These are phyloP conservation scores for Melopsittacus undulatus DNA, from an alignment of 2,797 vertebrate species.

Conservation along the genomic window DNA sequence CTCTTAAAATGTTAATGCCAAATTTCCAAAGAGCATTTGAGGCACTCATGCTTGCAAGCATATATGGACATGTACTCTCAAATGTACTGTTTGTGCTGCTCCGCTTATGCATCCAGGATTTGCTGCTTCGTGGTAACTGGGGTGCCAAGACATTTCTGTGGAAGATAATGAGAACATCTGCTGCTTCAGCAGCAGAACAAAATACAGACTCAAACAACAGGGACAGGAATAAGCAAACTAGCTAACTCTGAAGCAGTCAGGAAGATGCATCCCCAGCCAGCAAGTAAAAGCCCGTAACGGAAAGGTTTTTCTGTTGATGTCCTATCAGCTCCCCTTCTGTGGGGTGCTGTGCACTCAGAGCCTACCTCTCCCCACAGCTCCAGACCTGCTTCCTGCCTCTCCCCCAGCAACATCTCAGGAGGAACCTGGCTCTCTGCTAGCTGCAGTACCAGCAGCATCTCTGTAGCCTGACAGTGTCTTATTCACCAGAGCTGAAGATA, in stretches of 20 bases:
- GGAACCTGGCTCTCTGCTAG: background rate
- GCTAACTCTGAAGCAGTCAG: background rate
- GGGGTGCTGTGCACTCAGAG: background rate
- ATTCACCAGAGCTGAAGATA: background rate
- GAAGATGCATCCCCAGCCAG: background rate
- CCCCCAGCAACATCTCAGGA: background rate
- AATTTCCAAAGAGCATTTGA: background rate
- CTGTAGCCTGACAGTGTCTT: background rate
- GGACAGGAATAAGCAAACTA: background rate
- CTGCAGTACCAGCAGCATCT: background rate
- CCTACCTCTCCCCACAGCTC: background rate
- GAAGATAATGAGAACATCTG: slow-evolving; percentile 60
- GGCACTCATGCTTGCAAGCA: background rate
- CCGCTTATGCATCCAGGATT: background rate
- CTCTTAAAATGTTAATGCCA: slow-evolving; percentile 2
- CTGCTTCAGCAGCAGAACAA: slow-evolving; percentile 49
- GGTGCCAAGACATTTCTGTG: slow-evolving; percentile 35
- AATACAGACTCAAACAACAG: background rate
- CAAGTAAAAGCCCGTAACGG: background rate
- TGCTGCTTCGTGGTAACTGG: background rate
- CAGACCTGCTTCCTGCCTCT: background rate
- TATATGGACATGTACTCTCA: background rate
- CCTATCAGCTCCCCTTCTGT: background rate
- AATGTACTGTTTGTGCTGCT: slow-evolving; percentile 1
- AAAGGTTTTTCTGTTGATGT: background rate